Conservation (phyloP, 2,888 invertebrate genomes). For the Agapetus fuscipes region DNA sequence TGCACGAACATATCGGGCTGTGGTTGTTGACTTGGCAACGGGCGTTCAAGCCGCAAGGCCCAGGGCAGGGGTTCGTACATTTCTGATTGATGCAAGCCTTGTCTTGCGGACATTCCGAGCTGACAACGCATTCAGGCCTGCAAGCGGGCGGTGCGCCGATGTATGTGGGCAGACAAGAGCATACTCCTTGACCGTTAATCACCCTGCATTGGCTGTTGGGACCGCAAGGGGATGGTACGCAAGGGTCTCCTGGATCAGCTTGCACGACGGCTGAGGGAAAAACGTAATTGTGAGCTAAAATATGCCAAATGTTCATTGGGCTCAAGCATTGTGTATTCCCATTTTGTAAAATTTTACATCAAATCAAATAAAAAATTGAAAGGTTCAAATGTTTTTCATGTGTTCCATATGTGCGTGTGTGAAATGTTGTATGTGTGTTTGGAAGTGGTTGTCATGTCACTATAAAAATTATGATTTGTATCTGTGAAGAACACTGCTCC, state of each 20-base stretch:
- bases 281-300: no score
- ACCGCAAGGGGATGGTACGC: slow-evolving; percentile 52
- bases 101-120: slow-evolving; percentile 52
- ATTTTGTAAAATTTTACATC: no score
- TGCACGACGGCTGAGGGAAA: slow-evolving; percentile 35
- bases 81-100: slow-evolving; percentile 59
- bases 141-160: slow-evolving; percentile 60
- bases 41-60: slow-evolving; percentile 60
- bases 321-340: no score
- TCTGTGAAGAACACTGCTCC: no score
- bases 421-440: no score
- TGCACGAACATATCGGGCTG: slow-evolving; percentile 61
- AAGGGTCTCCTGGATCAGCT: slow-evolving; percentile 37
- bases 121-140: slow-evolving; percentile 58
- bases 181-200: slow-evolving; percentile 51
- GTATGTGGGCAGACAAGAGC: slow-evolving; percentile 59
- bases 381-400: no score
- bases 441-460: no score
- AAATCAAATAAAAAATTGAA: no score
- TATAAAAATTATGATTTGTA: no score
- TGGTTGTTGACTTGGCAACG: slow-evolving; percentile 63
- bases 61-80: slow-evolving; percentile 62
- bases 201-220: slow-evolving; percentile 51
- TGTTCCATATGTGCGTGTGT: no score
- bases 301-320: no score